Percentiles rank a stretch among this genome's conserved stretches.
Conservation (phyloP, 2,888 invertebrate species). For the Molanna angustata region DNA sequence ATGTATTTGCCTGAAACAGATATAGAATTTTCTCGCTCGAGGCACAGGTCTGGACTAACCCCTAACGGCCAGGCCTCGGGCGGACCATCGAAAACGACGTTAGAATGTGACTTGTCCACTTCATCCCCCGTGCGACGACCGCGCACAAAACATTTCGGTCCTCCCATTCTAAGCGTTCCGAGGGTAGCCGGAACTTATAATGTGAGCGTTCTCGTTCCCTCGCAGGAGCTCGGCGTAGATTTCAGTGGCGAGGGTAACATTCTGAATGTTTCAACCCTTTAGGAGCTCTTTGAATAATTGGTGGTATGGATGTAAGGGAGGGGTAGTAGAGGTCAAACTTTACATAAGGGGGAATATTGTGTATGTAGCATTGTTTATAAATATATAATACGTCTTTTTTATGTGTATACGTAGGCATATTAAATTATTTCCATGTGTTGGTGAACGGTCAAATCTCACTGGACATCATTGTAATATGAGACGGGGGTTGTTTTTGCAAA, state of each 20-base stretch:
- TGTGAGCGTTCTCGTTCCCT: conserved; percentile 17
- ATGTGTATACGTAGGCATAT: conserved; percentile 8
- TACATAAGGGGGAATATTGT: conserved; percentile 13
- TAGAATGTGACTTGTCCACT: conserved; percentile 29
- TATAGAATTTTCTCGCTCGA: conserved; percentile 12
- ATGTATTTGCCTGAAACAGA: too few relatives aligned
- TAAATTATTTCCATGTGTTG: too few relatives aligned
- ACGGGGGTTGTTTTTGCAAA: conserved; percentile 9
- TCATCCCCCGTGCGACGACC: not conserved
- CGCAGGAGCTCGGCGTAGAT: not conserved
- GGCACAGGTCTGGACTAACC: conserved; percentile 23
- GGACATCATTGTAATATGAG: not conserved
- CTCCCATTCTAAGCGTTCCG: conserved; percentile 20
- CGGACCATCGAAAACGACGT: conserved; percentile 21
- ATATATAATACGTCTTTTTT: conserved; percentile 25
- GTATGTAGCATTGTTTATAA: conserved; percentile 7
- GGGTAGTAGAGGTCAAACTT: conserved; percentile 20
- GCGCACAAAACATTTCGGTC: conserved; percentile 15
- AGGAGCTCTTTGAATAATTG: conserved; percentile 55
- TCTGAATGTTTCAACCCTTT: conserved; percentile 30
- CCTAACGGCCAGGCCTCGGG: conserved; percentile 28
- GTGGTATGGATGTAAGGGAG: conserved; percentile 47
- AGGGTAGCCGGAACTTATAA: conserved; percentile 21
- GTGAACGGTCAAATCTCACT: not conserved
- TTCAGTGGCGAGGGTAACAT: conserved; percentile 14